Evolutionary conservation across 1,140 invertebrate species (phyloP), one percentile per base, ranked within the genome.

Genomic region (Monochamus saltuarius): DNA sequence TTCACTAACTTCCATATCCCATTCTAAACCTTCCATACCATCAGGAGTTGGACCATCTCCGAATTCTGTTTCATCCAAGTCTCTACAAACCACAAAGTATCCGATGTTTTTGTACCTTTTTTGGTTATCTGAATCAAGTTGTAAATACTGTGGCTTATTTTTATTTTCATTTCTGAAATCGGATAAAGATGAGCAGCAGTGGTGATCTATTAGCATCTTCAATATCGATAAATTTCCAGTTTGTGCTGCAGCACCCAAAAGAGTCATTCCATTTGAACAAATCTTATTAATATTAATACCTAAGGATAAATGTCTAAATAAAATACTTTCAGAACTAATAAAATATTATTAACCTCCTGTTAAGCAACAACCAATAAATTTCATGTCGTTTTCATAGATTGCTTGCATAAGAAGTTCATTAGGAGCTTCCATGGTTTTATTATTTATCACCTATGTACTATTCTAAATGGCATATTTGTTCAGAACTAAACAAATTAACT

Each of bases 21-120:
- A 84, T 65, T 84, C 81, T 1, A 84, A 68, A 16, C 75, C 79
- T 50, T 84, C 83, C 83, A 84, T 84, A 11, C 81, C 83, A 56
- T 84, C 83, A 7, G 83, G 83, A 36, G 83, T 84, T 13, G 71
- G 73, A 11, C 81, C 79, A 37, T 82, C 79, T 56, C 79, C 79
- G 47, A 78, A 67, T 53, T 78, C 67, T 61, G 61, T 64, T 53
- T 75, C 66, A 17, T 73, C 67, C 14, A 68, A 19, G 45, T 77
- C 75, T 36, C 69, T 67, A 56, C 72, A 68, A 11, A 77, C 72
- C 8, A 78, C 73, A 69, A 77, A 77, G 63, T 77, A 77, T 45
- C 77, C 77, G 51, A 78, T 77, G 58, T 75, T 76, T 57, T 71
- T 73, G 35, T 57, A 66, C 51, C 56, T 45, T 51, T 64, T 62